These are phyloP conservation scores for Antechinus flavipes DNA, from an alignment of 2,113 vertebrate genomes.

Conservation along the genomic window DNA sequence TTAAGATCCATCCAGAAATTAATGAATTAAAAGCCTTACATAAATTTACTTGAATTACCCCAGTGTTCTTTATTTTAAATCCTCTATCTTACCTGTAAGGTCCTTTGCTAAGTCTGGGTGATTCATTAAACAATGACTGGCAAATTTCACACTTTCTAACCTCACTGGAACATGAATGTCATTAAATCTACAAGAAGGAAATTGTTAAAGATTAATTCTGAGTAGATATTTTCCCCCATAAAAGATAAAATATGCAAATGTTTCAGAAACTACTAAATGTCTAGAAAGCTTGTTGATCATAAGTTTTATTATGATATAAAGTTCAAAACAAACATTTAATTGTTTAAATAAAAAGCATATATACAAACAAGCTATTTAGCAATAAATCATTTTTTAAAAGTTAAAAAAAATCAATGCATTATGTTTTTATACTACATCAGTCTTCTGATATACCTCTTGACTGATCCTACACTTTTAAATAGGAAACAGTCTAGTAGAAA, in stretches of 20 bases:
- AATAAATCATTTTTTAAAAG: not conserved
- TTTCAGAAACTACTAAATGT: slow-evolving; percentile 27
- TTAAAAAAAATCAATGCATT: not conserved
- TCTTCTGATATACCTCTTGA: not conserved
- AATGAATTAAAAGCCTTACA: slow-evolving; percentile 14
- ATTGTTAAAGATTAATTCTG: slow-evolving; percentile 77
- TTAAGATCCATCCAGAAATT: slow-evolving; percentile 38
- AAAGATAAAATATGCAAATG: slow-evolving; percentile 18
- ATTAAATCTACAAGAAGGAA: slow-evolving; percentile 92
- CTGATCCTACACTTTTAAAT: not conserved
- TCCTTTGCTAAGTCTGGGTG: slow-evolving; percentile 98
- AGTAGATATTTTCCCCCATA: slow-evolving; percentile 61
- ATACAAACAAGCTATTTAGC: not conserved
- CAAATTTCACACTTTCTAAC: slow-evolving; percentile 99
- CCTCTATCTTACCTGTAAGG: slow-evolving; percentile 92
- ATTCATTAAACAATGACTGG: slow-evolving; percentile 99
- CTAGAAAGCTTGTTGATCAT: slow-evolving; percentile 37
- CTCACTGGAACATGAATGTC: slow-evolving; percentile 99
- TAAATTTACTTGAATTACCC: slow-evolving; percentile 11
- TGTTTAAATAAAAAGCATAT: not conserved
- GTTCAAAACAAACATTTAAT: not conserved
- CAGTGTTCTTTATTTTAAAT: slow-evolving; percentile 23
- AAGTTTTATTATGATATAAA: not conserved
- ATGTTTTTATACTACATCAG: not conserved
- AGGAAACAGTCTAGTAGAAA: not conserved